Conservation (phyloP, 1,140 invertebrate species). For the Trichoplusia ni region DNA sequence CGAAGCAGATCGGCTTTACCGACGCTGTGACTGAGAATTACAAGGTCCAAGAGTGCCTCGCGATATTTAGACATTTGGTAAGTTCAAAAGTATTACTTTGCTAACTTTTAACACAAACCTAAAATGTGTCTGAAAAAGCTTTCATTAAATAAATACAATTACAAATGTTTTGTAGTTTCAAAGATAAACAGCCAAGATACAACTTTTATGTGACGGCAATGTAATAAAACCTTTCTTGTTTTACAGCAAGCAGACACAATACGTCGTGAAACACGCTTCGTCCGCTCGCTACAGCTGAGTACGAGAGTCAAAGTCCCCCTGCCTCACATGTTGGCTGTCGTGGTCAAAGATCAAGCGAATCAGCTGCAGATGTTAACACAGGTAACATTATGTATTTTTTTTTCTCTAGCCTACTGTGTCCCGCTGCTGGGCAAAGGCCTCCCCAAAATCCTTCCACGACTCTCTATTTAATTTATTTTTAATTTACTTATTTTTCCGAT, state of each 20-base stretch:
- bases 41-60: conserved; percentile 92
- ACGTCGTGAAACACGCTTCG: conserved; percentile 93
- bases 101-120: no score
- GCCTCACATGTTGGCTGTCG: conserved; percentile 96
- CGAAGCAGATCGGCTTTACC: conserved; percentile 97
- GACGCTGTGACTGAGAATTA: conserved; percentile 93
- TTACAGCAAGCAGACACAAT: conserved; percentile 93
- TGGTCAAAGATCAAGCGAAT: conserved; percentile 90
- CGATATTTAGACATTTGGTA: conserved; percentile 96
- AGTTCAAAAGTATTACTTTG: conserved; percentile 51
- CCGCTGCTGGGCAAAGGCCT: no score
- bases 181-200: no score
- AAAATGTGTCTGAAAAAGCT: no score
- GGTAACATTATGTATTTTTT: conserved; percentile 46
- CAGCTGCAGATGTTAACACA: conserved; percentile 94
- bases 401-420: no score
- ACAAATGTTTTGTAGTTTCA: no score
- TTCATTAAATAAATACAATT: no score
- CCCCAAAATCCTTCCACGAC: no score
- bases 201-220: no score
- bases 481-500: no score
- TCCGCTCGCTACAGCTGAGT: conserved; percentile 90
- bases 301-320: conserved; percentile 98
- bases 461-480: no score
- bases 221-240: neutral